These are phyloP conservation scores for Clarias magur DNA, from an alignment of 2,113 vertebrate species.

Conservation along the genomic window DNA sequence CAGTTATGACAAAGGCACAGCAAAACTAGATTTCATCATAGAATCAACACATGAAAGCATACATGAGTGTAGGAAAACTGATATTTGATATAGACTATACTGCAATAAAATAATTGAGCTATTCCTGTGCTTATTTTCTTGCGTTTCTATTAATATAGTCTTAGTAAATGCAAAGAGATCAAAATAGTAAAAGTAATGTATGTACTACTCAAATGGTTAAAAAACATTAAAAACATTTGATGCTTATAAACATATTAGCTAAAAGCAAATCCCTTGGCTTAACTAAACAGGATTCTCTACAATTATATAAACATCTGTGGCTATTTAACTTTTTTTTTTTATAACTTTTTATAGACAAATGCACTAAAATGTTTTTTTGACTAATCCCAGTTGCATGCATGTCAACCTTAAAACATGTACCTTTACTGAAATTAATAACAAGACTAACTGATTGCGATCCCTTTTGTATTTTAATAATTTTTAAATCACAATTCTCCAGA, in stretches of 20 bases:
- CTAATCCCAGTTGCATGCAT: not conserved
- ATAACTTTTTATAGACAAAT: conserved; percentile 23
- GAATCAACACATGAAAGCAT: conserved; percentile 31
- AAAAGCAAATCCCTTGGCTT: not conserved
- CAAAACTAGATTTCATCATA: conserved; percentile 34
- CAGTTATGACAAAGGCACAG: conserved; percentile 43
- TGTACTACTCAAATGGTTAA: not conserved
- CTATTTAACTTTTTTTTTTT: conserved; percentile 5
- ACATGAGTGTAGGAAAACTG: conserved; percentile 51
- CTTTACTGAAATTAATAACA: conserved; percentile 27
- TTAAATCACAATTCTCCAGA: conserved; percentile 49
- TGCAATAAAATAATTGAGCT: conserved; percentile 31
- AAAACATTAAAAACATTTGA: not conserved
- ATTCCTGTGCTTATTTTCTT: not conserved
- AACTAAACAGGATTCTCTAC: not conserved
- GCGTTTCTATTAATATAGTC: not conserved
- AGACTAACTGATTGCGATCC: conserved; percentile 50
- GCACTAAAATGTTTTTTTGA: conserved; percentile 13
- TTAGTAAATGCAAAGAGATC: not conserved
- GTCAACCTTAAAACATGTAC: conserved; percentile 2
- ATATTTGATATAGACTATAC: conserved; percentile 52
- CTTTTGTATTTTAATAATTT: conserved; percentile 45
- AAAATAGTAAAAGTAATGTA: not conserved
- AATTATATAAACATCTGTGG: not conserved
- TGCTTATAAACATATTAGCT: not conserved